A percentile compares a stretch with the other conserved stretches of the same genome.
Conservation (phyloP, 2,113 vertebrate genomes). For the Condylura cristata region DNA sequence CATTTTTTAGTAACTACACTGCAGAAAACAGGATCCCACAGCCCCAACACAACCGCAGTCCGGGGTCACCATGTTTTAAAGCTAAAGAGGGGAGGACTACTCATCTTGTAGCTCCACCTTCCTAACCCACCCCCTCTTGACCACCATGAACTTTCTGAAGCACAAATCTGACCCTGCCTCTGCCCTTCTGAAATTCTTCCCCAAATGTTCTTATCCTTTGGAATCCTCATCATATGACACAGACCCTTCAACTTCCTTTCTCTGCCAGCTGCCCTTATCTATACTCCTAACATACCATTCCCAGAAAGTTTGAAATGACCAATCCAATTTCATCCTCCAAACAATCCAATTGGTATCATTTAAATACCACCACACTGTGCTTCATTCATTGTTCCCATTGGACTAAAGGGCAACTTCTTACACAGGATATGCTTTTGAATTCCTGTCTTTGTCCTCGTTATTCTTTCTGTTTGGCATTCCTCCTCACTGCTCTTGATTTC, state of each 20-base stretch:
- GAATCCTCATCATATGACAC: neutral
- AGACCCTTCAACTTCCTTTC: neutral
- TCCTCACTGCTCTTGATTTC: neutral
- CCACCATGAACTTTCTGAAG: neutral
- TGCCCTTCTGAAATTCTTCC: neutral
- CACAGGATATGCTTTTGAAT: neutral
- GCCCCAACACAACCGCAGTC: neutral
- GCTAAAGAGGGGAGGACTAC: neutral
- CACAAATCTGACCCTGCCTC: neutral
- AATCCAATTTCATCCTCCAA: neutral
- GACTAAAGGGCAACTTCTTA: neutral
- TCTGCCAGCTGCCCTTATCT: neutral
- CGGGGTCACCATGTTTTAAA: neutral
- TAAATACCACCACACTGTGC: neutral
- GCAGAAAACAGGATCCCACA: too few species aligned
- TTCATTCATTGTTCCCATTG: neutral
- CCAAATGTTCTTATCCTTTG: neutral
- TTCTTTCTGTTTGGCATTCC: neutral
- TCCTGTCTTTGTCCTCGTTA: neutral
- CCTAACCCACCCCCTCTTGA: neutral
- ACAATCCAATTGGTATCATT: neutral
- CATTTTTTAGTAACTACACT: neutral
- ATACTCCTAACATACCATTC: neutral
- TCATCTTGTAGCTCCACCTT: neutral
- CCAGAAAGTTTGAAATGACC: neutral